Evolutionary conservation across 2,113 vertebrate species (phyloP), one percentile per base, ranked within the genome.

Genomic region (Forbesichthys agassizii): DNA sequence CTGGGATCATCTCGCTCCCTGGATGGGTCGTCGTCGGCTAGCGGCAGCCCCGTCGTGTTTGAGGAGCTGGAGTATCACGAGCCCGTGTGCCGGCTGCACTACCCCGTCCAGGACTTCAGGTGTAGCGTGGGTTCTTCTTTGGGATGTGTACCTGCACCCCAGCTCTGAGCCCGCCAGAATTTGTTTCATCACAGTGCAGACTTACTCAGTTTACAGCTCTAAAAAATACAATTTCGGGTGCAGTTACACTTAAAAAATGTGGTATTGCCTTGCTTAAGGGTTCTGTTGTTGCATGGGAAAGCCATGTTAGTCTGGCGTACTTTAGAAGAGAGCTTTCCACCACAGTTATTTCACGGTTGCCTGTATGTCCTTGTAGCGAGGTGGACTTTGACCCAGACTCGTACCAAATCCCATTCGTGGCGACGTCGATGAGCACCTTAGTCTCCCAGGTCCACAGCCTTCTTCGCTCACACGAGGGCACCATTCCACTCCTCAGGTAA

Each of bases 41-140:
- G 94, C 27, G 94, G 95, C 61, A 99, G 97, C 58, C 96, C 97
- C 0, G 94, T 99, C 65, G 93, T 98, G 66, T 98, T 98, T 80
- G 98, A 99, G 82, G 97, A 99, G 83, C 72, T 99, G 54, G 96
- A 99, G 63, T 98, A 98, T 83, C 97, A 99, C 0, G 95, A 98
- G 59, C 96, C 97, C 4, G 86, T 99, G 74, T 99, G 97, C 87
- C 94, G 92, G 82, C 95, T 91, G 58, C 98, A 99, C 85, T 95
- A 93, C 82, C 68, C 88, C 55, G 88, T 93, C 82, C 93, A 91
- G 69, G 86, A 94, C 76, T 97, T 97, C 90, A 97, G 95, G 98
- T 99, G 85, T 11, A 14, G 27, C 51, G 46, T 59, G 7, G 1
- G 0, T 42, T 42, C 36, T 42, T 42, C 4, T 42, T 42, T 42